Percentiles rank a stretch among this genome's conserved stretches.
Evolutionary conservation across 2,113 vertebrate genomes (phyloP).

Genomic region (Podiceps cristatus): DNA sequence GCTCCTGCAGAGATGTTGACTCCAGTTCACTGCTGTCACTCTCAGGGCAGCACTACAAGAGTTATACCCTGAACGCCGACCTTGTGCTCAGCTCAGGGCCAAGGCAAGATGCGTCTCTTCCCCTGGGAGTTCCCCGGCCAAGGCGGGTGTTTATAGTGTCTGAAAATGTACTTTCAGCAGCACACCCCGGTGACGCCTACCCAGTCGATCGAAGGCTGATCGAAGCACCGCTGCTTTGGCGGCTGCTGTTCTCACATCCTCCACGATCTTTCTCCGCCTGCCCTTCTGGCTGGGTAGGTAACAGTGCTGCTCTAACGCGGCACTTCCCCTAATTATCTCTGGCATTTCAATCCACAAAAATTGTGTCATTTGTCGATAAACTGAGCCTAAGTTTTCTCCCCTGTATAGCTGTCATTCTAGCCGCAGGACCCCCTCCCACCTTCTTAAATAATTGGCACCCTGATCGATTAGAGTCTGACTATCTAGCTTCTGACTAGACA

Average conservation of each 20-base stretch:
- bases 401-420: neutral
- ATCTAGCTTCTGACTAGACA: neutral
- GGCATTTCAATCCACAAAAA: neutral
- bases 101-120: neutral
- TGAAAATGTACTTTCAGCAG: neutral
- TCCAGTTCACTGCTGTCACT: neutral
- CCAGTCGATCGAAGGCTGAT: neutral
- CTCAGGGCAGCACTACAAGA: neutral
- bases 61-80: fast-evolving
- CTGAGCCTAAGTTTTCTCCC: neutral
- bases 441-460: neutral
- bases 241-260: neutral
- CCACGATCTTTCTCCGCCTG: neutral
- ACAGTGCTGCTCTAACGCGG: fast-evolving
- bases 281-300: neutral
- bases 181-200: neutral
- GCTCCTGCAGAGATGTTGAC: neutral
- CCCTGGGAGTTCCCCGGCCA: fast-evolving
- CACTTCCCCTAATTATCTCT: neutral
- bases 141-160: neutral
- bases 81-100: neutral
- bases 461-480: neutral
- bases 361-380: neutral
- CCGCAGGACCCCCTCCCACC: neutral
- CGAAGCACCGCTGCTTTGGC: neutral